Base-by-base conservation (phyloP, 1,140 invertebrate species). In the Goniozus legneri region DNA sequence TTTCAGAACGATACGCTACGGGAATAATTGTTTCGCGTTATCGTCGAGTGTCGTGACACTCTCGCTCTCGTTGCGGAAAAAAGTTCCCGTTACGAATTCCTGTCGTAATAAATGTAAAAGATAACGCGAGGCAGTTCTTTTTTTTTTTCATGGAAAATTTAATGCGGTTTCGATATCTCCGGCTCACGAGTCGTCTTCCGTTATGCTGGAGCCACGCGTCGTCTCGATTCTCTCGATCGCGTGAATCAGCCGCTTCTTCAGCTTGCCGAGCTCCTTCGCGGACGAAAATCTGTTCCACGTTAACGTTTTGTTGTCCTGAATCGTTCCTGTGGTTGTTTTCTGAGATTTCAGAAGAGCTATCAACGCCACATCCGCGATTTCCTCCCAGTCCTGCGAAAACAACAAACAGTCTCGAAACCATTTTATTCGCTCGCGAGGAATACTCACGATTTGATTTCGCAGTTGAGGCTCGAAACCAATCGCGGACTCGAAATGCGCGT, bases 351-450 rank as follows among this genome's bases (percentile, higher is more conserved):
- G 35, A 1, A 72, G 36, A 1, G 41, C 32, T 10, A 33, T 20
- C n/a, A 73, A 36, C 0, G 50, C 45, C 13, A 54, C 54, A n/a
- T 71, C 67, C 12, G 62, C 61, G 10, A 70, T 54, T 31, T 73
- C 70, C 31, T 73, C 70, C 70, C 70, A 73, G 14, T 67, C 67
- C 70, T 73, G 34, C 1, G 41, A 34, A 10, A 24, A 45, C 13
- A 24, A 14, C n/a, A 4, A 33, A 33, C 8, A 6, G 7, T 36
- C 24, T 19, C 22, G 10, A 41, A 27, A 27, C 10, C 10, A 27
- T 27, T 10, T 27, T 27, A 6, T 27, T 6, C 24, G 24, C 24
- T 27, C 24, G 24, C 4, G 24, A 27, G 24, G 24, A 27, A 27
- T 4, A 27, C 68, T 52, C 50, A 73, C 70, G 13, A 67, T 35